A percentile compares a stretch with the other conserved stretches of the same genome.
Evolutionary conservation across 2,797 vertebrate species (phyloP).

Genomic region (Hylomyscus alleni): DNA sequence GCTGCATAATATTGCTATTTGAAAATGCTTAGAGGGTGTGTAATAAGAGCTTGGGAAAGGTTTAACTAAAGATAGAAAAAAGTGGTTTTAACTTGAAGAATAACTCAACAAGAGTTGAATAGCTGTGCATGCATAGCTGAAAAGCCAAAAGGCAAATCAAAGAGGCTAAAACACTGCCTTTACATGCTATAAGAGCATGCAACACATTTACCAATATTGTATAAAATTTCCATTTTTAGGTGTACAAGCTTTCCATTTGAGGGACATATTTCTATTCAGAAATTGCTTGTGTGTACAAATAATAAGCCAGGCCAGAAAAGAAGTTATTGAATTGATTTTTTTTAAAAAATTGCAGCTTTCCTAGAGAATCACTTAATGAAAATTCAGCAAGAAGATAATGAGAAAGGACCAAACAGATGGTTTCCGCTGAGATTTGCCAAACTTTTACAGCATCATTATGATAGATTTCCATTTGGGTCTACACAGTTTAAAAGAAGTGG

Average conservation of each 20-base stretch:
- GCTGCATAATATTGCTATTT: neutral
- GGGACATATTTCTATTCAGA: conserved; percentile 37
- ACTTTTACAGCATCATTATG: conserved; percentile 77
- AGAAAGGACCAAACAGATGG: conserved; percentile 74
- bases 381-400: conserved; percentile 78
- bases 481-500: conserved; percentile 78
- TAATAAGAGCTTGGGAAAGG: neutral
- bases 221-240: neutral
- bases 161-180: neutral
- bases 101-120: neutral
- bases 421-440: conserved; percentile 77
- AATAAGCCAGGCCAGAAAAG: neutral
- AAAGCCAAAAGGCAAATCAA: neutral
- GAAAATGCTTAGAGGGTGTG: neutral
- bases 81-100: conserved; percentile 13
- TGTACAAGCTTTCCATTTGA: neutral
- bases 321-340: conserved; percentile 60
- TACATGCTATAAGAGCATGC: neutral
- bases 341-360: conserved; percentile 56
- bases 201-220: conserved; percentile 20
- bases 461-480: conserved; percentile 76
- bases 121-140: neutral
- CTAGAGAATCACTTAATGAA: conserved; percentile 68
- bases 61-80: conserved; percentile 50
- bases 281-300: conserved; percentile 12